A percentile compares a stretch with the other conserved stretches of the same genome.
phyloP scores from a whole-genome alignment of 2,797 vertebrate genomes.

The Nyctibius grandis region DNA sequence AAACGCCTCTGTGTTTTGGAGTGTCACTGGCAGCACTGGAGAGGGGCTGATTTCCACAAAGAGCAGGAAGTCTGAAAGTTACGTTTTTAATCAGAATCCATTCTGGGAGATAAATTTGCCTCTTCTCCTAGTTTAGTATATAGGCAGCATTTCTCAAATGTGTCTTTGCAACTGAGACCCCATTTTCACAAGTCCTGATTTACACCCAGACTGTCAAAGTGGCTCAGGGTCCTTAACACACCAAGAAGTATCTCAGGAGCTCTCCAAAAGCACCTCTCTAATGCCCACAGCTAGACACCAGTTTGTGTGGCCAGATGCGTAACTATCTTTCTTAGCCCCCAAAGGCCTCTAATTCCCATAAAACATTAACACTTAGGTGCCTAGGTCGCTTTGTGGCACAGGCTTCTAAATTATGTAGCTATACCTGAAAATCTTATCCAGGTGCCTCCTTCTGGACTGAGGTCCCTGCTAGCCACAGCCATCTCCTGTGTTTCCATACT shows the following conservation, averaged over 20 bases:
- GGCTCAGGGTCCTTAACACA: neutral
- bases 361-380: neutral
- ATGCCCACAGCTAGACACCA: neutral
- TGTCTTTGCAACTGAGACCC: neutral
- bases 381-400: accelerated
- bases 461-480: neutral
- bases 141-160: neutral
- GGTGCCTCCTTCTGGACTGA: neutral
- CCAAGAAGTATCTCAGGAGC: neutral
- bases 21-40: neutral
- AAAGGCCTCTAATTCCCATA: neutral
- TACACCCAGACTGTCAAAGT: neutral
- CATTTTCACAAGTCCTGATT: neutral
- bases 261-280: neutral
- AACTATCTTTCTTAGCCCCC: neutral
- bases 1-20: neutral
- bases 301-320: neutral
- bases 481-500: neutral
- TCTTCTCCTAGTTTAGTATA: neutral
- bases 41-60: neutral
- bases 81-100: neutral
- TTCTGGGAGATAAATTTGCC: neutral
- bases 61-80: neutral
- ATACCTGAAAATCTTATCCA: neutral
- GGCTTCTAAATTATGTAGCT: neutral